Evolutionary conservation across 2,888 invertebrate species (phyloP).

Genomic region (Anthrax anthrax): DNA sequence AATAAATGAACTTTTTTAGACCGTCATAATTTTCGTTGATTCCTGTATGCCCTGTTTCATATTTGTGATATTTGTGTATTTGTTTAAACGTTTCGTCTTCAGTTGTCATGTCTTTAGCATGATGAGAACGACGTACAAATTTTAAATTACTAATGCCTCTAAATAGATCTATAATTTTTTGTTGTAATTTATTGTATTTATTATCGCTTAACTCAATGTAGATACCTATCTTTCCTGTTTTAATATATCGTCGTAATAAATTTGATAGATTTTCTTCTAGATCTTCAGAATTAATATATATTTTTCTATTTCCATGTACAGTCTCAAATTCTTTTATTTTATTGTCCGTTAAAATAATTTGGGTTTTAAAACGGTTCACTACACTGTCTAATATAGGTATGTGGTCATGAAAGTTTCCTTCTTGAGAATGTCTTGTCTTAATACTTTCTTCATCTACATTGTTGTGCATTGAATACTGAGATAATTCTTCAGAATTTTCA

Average conservation of each 20-base stretch:
- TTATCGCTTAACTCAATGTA: not conserved
- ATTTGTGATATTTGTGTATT: not conserved
- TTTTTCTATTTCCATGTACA: not conserved
- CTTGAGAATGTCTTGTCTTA: constrained; percentile 1
- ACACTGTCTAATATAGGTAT: not conserved
- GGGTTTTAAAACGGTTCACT: constrained; percentile 1
- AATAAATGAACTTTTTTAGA: not conserved
- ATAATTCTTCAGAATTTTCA: not conserved
- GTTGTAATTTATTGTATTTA: not conserved
- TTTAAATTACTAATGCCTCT: not conserved
- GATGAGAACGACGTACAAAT: not conserved
- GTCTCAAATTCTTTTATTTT: not conserved
- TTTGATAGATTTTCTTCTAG: not conserved
- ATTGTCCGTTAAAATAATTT: not conserved
- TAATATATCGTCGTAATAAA: not conserved
- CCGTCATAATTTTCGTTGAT: constrained; percentile 1
- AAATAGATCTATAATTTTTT: not conserved
- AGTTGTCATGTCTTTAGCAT: not conserved
- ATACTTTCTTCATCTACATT: not conserved
- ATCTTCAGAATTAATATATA: not conserved
- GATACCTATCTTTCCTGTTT: not conserved
- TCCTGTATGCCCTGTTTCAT: constrained; percentile 1
- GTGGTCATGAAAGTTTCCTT: not conserved
- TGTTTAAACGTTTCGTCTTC: not conserved
- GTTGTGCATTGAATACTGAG: not conserved